Evolutionary conservation across 2,797 vertebrate genomes (phyloP).

Genomic region (Argentina silus): DNA sequence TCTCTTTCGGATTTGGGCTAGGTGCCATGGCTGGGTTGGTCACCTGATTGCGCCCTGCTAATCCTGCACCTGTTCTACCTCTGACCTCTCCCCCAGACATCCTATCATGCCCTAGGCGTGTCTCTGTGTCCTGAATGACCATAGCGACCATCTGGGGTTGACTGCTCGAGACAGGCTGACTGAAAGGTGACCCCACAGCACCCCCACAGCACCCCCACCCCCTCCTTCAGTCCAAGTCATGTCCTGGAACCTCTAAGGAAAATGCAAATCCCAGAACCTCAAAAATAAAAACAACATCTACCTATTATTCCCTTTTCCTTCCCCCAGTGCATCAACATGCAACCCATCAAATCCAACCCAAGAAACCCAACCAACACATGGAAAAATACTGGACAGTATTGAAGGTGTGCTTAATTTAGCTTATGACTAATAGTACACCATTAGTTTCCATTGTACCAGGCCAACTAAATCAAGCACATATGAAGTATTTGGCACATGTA

Average conservation of each 20-base stretch:
- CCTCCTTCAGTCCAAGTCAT: neutral
- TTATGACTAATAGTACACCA: no score
- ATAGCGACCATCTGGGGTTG: conserved; percentile 27
- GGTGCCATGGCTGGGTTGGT: neutral
- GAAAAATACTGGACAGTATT: no score
- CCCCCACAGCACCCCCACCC: neutral
- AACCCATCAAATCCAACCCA: no score
- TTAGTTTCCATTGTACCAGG: no score
- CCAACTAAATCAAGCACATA: neutral
- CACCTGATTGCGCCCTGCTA: neutral
- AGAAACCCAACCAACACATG: no score
- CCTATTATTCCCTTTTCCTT: neutral
- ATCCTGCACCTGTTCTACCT: conserved; percentile 8
- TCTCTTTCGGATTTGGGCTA: neutral
- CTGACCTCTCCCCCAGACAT: conserved; percentile 6
- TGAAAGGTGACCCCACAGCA: conserved; percentile 23
- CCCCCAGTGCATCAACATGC: neutral
- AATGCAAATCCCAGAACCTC: no score
- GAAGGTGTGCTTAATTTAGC: no score
- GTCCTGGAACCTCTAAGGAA: neutral
- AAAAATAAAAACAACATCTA: no score
- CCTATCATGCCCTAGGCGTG: conserved; percentile 18
- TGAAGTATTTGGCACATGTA: no score
- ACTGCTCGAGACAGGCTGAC: conserved; percentile 1
- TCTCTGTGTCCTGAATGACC: conserved; percentile 19